A percentile compares a stretch with the other conserved stretches of the same genome.
These are phyloP conservation scores for Elysia crispata DNA, from an alignment of 2,888 invertebrate genomes.

Conservation along the genomic window DNA sequence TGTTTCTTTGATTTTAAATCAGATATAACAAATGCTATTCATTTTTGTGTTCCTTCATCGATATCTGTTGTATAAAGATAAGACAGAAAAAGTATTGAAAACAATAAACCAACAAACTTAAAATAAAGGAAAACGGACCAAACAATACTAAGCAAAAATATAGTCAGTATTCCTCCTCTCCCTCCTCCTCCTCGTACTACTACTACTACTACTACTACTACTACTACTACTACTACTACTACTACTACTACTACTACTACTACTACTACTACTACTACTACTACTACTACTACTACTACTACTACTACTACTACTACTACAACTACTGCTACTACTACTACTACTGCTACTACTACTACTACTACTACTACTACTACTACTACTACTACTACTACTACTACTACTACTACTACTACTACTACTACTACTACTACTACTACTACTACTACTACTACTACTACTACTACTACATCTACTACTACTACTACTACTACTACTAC, in stretches of 20 bases:
- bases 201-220: no score
- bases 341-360: background rate
- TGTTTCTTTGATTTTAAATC: no score
- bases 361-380: background rate
- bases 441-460: slow-evolving; percentile 31
- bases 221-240: slow-evolving; percentile 9
- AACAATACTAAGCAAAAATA: no score
- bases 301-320: slow-evolving; percentile 9
- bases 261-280: slow-evolving; percentile 9
- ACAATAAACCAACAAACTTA: no score
- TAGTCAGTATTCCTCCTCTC: no score
- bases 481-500: slow-evolving; percentile 34
- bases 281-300: slow-evolving; percentile 9
- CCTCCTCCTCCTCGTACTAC: no score
- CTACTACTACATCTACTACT: slow-evolving; percentile 28
- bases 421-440: slow-evolving; percentile 36
- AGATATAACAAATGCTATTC: no score
- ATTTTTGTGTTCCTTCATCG: no score
- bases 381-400: no score
- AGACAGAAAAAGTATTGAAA: no score
- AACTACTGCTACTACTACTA: background rate
- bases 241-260: slow-evolving; percentile 1
- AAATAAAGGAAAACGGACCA: no score
- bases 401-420: slow-evolving; percentile 4
- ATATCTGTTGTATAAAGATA: no score